Conservation (phyloP, 1,140 invertebrate genomes). For the Venustaconcha ellipsiformis region DNA sequence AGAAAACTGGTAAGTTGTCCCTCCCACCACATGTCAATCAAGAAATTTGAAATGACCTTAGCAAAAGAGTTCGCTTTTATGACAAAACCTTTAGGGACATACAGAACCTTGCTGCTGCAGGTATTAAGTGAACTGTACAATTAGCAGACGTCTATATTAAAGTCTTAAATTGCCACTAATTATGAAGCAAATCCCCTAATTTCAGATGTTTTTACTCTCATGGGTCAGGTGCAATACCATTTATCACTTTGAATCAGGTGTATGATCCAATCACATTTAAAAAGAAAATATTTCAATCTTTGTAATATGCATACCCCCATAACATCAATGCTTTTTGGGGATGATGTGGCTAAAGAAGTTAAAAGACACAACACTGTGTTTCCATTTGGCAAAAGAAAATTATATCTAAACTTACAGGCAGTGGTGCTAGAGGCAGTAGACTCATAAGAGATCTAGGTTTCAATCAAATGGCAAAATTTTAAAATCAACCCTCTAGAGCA, state of each 20-base stretch:
- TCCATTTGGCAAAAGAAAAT: not conserved
- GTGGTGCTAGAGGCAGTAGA: no score
- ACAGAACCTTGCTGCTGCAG: conserved; percentile 5
- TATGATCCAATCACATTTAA: conserved; percentile 3
- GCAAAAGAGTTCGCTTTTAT: conserved; percentile 1
- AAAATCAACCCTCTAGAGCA: no score
- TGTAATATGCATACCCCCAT: conserved; percentile 5
- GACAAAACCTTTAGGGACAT: conserved; percentile 12
- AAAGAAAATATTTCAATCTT: conserved; percentile 13
- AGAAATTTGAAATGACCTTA: conserved; percentile 7
- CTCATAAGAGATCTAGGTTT: no score
- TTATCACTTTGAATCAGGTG: conserved; percentile 3
- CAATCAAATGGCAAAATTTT: no score
- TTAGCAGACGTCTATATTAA: not conserved
- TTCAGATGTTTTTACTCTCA: conserved; percentile 12
- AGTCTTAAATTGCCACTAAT: not conserved
- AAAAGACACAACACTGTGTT: not conserved
- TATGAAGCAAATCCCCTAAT: not conserved
- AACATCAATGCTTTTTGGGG: not conserved
- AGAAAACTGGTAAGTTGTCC: not conserved
- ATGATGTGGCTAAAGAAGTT: not conserved
- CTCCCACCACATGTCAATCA: conserved; percentile 2
- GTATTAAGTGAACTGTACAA: conserved; percentile 3
- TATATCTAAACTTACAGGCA: no score
- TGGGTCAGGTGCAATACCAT: conserved; percentile 18